These are phyloP conservation scores for Clangula hyemalis DNA, from an alignment of 2,797 vertebrate species.

Conservation along the genomic window DNA sequence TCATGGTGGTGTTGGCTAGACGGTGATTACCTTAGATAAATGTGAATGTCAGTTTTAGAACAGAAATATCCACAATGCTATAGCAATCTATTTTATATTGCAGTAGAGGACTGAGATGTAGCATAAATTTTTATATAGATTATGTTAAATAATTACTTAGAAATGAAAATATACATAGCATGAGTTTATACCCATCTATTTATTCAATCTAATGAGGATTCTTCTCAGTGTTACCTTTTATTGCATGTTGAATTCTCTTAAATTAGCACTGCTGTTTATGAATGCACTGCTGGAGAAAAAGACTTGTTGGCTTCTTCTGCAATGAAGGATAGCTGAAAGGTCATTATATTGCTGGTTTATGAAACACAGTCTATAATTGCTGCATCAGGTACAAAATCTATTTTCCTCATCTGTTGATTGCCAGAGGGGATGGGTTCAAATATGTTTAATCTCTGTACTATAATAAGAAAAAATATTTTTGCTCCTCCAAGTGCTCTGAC, in stretches of 20 bases:
- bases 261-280: constrained; percentile 51
- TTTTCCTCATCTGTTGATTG: constrained; percentile 63
- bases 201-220: constrained; percentile 31
- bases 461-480: constrained; percentile 64
- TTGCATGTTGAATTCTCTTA: constrained; percentile 57
- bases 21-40: background rate
- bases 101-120: background rate
- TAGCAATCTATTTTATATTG: background rate
- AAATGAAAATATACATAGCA: background rate
- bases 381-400: constrained; percentile 65
- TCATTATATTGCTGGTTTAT: constrained; percentile 68
- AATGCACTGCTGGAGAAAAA: constrained; percentile 51
- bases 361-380: constrained; percentile 67
- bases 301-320: constrained; percentile 53
- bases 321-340: constrained; percentile 53
- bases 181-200: constrained; percentile 43
- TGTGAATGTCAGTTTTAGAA: background rate
- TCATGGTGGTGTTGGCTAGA: background rate
- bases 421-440: constrained; percentile 28
- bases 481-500: constrained; percentile 53
- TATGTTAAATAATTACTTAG: background rate
- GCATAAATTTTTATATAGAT: background rate
- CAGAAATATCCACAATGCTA: background rate
- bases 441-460: constrained; percentile 40
- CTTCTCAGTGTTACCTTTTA: constrained; percentile 1